These are phyloP conservation scores for Chondrosia reniformis DNA, from an alignment of 37 sponge, comb jelly and placozoan species.

Conservation along the genomic window DNA sequence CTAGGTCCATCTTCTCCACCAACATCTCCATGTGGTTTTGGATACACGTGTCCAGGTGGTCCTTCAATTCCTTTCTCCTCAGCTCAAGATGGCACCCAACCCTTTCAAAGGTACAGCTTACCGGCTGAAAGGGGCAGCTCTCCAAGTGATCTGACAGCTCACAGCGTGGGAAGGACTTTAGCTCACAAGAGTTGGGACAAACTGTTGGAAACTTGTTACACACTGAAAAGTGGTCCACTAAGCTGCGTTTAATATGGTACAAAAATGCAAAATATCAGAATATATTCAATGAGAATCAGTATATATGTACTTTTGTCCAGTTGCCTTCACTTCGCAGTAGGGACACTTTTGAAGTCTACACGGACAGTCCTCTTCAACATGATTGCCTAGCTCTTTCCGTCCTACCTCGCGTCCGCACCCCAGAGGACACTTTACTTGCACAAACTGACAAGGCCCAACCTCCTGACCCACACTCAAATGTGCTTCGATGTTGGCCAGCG, in stretches of 20 bases:
- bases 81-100: not conserved
- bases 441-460: not conserved
- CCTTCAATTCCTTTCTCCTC: not conserved
- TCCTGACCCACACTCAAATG: not conserved
- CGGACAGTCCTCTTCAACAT: not conserved
- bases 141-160: slow-evolving; percentile 6
- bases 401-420: not conserved
- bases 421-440: not conserved
- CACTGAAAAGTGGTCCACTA: not conserved
- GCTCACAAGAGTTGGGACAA: slow-evolving; percentile 8
- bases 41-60: not conserved
- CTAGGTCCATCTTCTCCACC: not conserved
- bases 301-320: not conserved
- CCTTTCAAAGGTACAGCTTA: slow-evolving; percentile 2
- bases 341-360: not conserved
- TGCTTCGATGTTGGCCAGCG: not conserved
- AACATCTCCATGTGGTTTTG: slow-evolving; percentile 6
- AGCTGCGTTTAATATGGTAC: not conserved
- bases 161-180: not conserved
- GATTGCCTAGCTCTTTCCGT: not conserved
- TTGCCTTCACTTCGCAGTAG: not conserved
- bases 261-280: not conserved
- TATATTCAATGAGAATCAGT: not conserved
- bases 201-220: not conserved
- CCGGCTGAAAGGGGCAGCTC: slow-evolving; percentile 1